These are phyloP conservation scores for Euclidia mi DNA, from an alignment of 2,888 invertebrate genomes.

Conservation along the genomic window DNA sequence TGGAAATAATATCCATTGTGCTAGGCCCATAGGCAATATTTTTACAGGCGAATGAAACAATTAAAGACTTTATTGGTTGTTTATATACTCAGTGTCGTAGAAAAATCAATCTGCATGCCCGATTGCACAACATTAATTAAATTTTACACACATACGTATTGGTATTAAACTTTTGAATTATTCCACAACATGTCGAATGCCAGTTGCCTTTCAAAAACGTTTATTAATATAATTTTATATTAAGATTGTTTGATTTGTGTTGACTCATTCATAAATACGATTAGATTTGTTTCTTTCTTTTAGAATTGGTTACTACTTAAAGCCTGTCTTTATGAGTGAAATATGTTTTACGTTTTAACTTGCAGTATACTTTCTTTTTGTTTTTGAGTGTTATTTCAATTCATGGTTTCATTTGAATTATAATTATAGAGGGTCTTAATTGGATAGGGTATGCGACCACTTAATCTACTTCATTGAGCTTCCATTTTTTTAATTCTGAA, in stretches of 20 bases:
- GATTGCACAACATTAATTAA: constrained; percentile 54
- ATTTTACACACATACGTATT: constrained; percentile 23
- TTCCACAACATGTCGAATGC: constrained; percentile 1
- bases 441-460: too few relatives aligned
- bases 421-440: too few relatives aligned
- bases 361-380: too few relatives aligned
- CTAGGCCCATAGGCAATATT: constrained; percentile 67
- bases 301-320: not conserved
- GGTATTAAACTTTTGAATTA: constrained; percentile 14
- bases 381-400: too few relatives aligned
- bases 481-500: too few relatives aligned
- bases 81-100: constrained; percentile 54
- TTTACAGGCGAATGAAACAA: constrained; percentile 64
- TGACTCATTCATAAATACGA: not conserved
- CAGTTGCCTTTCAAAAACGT: not conserved
- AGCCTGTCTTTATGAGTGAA: too few relatives aligned
- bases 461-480: too few relatives aligned
- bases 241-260: constrained; percentile 2
- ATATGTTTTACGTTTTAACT: too few relatives aligned
- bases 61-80: constrained; percentile 63
- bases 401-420: too few relatives aligned
- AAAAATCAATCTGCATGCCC: constrained; percentile 55
- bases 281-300: not conserved
- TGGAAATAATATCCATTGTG: constrained; percentile 67
- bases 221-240: not conserved